These are phyloP conservation scores for Vanacampus margaritifer DNA, from an alignment of 2,113 vertebrate genomes.

Conservation along the genomic window DNA sequence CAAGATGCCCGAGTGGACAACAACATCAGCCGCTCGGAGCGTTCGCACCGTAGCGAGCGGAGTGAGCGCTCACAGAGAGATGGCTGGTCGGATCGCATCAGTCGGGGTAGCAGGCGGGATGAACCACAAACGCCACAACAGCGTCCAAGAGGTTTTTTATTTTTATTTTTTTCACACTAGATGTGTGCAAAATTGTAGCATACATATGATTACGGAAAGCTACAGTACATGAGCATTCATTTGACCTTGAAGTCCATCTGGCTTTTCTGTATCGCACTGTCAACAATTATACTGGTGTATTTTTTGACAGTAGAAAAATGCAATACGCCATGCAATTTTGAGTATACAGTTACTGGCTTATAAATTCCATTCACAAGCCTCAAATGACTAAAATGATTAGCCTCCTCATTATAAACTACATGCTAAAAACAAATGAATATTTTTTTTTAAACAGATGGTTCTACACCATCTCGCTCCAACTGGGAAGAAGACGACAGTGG, in stretches of 20 bases:
- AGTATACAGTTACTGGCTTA: no score
- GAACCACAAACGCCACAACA: constrained; percentile 86
- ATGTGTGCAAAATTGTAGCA: background rate
- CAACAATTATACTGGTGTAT: background rate
- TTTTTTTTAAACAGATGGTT: constrained; percentile 74
- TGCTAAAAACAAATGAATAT: no score
- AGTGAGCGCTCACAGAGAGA: constrained; percentile 77
- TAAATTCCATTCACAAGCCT: no score
- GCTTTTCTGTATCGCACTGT: no score
- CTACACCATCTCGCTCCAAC: constrained; percentile 88
- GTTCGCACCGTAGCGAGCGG: constrained; percentile 64
- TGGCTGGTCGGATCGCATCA: constrained; percentile 79
- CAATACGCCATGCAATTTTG: no score
- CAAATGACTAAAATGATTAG: background rate
- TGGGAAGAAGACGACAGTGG: constrained; percentile 96
- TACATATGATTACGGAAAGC: background rate
- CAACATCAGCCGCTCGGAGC: constrained; percentile 69
- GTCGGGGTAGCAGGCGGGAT: constrained; percentile 72
- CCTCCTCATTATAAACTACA: background rate
- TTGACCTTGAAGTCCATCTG: background rate
- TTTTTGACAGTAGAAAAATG: no score
- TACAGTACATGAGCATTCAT: background rate
- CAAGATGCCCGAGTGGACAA: constrained; percentile 82
- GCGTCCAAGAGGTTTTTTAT: constrained; percentile 80
- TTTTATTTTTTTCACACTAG: background rate